Conservation (phyloP, 2,888 invertebrate genomes). For the Camptogramma bilineatum region DNA sequence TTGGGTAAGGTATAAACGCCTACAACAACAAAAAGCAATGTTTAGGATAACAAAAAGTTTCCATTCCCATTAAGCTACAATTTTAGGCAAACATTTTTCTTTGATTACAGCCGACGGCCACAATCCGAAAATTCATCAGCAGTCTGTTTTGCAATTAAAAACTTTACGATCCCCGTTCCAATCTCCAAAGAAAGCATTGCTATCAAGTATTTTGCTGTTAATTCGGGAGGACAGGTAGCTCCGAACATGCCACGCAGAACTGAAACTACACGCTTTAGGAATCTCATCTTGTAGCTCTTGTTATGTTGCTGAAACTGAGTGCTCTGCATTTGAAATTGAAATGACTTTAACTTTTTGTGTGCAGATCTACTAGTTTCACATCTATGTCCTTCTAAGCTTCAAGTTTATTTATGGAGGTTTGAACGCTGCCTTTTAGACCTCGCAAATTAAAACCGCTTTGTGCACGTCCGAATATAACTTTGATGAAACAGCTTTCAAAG, state of each 20-base stretch:
- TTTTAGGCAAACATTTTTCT: constrained; percentile 29
- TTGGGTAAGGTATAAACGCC: too few relatives aligned
- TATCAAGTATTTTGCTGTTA: constrained; percentile 23
- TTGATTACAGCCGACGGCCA: constrained; percentile 25
- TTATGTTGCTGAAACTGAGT: not conserved
- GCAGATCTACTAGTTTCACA: not conserved
- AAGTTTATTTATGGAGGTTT: constrained; percentile 18
- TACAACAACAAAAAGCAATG: too few relatives aligned
- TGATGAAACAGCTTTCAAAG: constrained; percentile 30
- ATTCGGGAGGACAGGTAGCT: constrained; percentile 7
- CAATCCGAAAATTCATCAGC: constrained; percentile 22
- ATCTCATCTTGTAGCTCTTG: not conserved
- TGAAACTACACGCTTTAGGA: constrained; percentile 4
- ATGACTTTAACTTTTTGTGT: not conserved
- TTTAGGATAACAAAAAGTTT: constrained; percentile 8
- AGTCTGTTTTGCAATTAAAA: constrained; percentile 27
- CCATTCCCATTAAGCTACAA: constrained; percentile 8
- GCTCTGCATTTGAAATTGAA: not conserved
- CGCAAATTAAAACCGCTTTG: constrained; percentile 36
- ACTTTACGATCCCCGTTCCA: constrained; percentile 20
- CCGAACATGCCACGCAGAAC: constrained; percentile 6
- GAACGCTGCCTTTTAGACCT: constrained; percentile 23
- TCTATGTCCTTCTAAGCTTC: not conserved
- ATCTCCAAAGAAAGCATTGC: constrained; percentile 24
- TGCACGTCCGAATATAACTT: constrained; percentile 36